phyloP scores from a whole-genome alignment of 2,888 invertebrate species.

The Nephrotoma guestfalica region DNA sequence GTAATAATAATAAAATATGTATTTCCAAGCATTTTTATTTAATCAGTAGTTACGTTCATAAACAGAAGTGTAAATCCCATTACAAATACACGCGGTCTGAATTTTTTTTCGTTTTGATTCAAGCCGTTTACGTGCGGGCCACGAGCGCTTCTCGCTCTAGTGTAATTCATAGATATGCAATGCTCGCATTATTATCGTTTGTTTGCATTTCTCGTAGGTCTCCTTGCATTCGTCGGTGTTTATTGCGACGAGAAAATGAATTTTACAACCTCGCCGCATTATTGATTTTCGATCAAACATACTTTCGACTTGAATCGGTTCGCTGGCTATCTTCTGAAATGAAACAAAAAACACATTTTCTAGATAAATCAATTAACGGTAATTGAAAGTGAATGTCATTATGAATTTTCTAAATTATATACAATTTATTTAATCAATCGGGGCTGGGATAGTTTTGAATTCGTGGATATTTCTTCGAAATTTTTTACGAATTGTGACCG shows the following conservation, averaged over 20 bases:
- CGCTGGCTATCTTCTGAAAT: neutral
- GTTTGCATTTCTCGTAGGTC: neutral
- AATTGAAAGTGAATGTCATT: too few species aligned
- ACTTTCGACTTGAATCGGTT: neutral
- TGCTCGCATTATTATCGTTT: neutral
- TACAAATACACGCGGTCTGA: neutral
- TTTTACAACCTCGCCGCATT: neutral
- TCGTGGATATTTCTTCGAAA: too few species aligned
- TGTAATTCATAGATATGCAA: neutral
- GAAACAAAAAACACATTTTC: neutral
- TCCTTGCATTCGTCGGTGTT: neutral
- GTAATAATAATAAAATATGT: neutral
- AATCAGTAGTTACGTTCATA: neutral
- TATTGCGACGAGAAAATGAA: neutral
- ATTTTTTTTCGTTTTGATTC: neutral
- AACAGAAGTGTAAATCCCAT: neutral
- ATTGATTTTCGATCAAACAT: neutral
- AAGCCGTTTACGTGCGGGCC: neutral
- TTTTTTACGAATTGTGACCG: too few species aligned
- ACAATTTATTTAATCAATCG: too few species aligned
- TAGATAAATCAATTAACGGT: too few species aligned
- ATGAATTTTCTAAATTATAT: too few species aligned
- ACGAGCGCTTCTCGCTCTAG: neutral
- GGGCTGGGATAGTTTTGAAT: too few species aligned
- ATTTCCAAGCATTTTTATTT: neutral